Evolutionary conservation across 2,113 vertebrate genomes (phyloP).

Genomic region (Rhabdomys dilectus): DNA sequence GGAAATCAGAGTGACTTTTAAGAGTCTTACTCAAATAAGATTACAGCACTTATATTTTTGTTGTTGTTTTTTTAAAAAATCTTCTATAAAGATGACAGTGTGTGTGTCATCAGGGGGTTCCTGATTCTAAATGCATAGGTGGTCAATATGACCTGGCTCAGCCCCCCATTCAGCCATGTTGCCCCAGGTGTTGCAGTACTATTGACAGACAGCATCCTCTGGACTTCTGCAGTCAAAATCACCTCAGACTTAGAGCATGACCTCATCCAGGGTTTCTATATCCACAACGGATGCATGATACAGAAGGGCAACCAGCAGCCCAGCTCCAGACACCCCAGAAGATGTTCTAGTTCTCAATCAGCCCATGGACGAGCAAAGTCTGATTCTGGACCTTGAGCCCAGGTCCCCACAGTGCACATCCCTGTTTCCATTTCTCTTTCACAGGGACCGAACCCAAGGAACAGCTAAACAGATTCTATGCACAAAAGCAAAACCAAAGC

Average conservation of each 20-base stretch:
- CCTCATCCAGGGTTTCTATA: not conserved
- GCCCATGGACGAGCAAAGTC: rapidly evolving
- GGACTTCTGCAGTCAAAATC: not conserved
- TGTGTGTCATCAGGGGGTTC: too few species aligned
- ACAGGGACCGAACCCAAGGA: not conserved
- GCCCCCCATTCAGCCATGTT: not conserved
- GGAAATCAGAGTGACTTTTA: conserved; percentile 11
- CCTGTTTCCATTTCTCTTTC: not conserved
- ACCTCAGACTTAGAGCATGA: not conserved
- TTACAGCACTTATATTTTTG: not conserved
- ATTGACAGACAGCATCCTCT: not conserved
- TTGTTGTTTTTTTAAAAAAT: not conserved
- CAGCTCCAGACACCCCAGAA: not conserved
- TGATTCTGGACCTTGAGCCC: not conserved
- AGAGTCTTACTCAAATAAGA: conserved; percentile 1
- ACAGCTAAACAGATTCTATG: not conserved
- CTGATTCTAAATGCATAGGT: not conserved
- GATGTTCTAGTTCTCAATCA: not conserved
- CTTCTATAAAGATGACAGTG: not conserved
- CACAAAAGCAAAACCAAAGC: conserved; percentile 24
- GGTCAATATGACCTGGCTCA: not conserved
- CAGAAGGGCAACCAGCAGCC: not conserved
- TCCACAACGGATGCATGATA: not conserved
- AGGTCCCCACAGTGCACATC: not conserved
- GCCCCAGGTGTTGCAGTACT: not conserved